Percentiles rank a stretch among this genome's conserved stretches.
Conservation (phyloP, 2,797 vertebrate genomes). For the Microctenopoma stevenorrisi region DNA sequence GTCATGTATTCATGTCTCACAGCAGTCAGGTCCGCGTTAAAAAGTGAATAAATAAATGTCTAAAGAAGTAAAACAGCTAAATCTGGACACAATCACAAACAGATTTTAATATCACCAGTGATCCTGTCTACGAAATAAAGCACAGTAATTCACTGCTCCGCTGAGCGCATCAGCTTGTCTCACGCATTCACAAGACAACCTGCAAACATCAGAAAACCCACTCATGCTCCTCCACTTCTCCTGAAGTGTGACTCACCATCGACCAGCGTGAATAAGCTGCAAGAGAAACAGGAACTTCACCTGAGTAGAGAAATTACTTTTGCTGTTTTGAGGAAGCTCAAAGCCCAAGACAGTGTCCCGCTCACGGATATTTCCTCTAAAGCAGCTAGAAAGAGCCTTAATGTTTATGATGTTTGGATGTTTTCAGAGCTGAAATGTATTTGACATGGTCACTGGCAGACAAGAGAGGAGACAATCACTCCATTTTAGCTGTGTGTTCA, state of each 20-base stretch:
- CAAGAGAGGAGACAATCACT: background rate
- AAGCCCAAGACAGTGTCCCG: background rate
- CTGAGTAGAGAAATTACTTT: slow-evolving; percentile 22
- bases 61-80: background rate
- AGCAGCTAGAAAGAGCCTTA: background rate
- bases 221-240: slow-evolving; percentile 59
- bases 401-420: background rate
- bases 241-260: slow-evolving; percentile 64
- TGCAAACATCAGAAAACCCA: slow-evolving; percentile 61
- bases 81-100: slow-evolving; percentile 1
- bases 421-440: background rate
- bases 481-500: background rate
- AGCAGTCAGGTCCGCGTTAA: background rate
- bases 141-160: slow-evolving; percentile 1
- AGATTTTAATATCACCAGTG: background rate
- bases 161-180: slow-evolving; percentile 39
- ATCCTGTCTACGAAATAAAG: background rate
- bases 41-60: no score
- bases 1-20: background rate
- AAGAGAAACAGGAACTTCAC: slow-evolving; percentile 40
- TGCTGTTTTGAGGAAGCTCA: background rate
- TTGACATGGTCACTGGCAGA: no score
- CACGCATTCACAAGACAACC: slow-evolving; percentile 47
- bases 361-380: slow-evolving; percentile 7
- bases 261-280: slow-evolving; percentile 42